Percentiles rank a stretch among this genome's conserved stretches.
Evolutionary conservation across 2,888 invertebrate genomes (phyloP).

Genomic region (Antitype chi): DNA sequence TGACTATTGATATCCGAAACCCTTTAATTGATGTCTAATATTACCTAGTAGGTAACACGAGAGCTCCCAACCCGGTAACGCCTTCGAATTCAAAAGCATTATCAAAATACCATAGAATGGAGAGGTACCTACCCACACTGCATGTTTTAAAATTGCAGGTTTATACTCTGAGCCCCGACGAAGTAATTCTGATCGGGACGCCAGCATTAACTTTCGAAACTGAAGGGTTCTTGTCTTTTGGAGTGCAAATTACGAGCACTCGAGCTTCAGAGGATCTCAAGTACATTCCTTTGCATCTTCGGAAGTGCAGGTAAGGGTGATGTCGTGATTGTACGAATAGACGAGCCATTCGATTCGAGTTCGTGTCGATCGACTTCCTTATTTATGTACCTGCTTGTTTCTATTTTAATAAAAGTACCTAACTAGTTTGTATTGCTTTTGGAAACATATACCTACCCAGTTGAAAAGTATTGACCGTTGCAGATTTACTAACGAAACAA

Average conservation of each 20-base stretch:
- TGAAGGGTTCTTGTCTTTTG: constrained; percentile 80
- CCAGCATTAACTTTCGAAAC: constrained; percentile 75
- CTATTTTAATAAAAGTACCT: neutral
- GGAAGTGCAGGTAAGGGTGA: constrained; percentile 82
- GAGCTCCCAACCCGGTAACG: neutral
- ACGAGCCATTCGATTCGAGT: neutral
- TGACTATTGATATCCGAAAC: constrained; percentile 30
- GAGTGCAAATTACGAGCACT: constrained; percentile 82
- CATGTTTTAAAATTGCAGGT: constrained; percentile 73
- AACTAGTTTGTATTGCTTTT: neutral
- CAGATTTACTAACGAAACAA: constrained; percentile 82
- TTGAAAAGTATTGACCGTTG: constrained; percentile 47
- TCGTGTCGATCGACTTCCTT: constrained; percentile 5
- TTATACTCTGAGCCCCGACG: constrained; percentile 85
- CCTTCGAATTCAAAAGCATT: neutral
- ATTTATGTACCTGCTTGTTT: neutral
- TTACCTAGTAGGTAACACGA: neutral
- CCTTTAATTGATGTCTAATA: neutral
- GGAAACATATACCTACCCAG: too few relatives aligned
- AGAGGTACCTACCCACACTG: neutral
- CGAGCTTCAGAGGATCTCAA: constrained; percentile 79
- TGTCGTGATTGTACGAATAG: constrained; percentile 13
- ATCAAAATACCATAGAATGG: neutral
- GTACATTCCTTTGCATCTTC: constrained; percentile 71
- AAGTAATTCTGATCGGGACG: constrained; percentile 79